Base-by-base conservation (phyloP, 2,113 vertebrate genomes). In the Raphicerus campestris region DNA sequence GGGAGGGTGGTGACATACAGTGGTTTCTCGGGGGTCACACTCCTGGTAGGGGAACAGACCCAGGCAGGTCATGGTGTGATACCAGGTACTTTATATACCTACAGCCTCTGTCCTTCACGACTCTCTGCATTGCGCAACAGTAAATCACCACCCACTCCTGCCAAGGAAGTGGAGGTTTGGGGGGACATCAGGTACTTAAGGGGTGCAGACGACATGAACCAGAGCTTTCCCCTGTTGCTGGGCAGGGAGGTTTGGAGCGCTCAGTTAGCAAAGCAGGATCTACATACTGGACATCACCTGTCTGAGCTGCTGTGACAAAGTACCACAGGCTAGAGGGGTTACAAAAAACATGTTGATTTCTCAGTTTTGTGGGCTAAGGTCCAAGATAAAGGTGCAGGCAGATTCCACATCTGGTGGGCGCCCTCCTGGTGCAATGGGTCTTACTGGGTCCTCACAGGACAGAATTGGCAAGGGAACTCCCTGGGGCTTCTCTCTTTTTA, bases 281-380 rank as follows among this genome's bases (percentile, higher is more conserved):
- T 82, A 39, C 70, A 17, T 47, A 58, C 17, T 49, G 89, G 60
- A 77, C 53, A 13, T 58, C 17, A 39, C 14, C 42, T 30, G 77
- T 32, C 10, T 0, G 2, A 53, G 60, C 58, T 42, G 73, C 19
- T 81, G 0, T 10, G 66, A 91, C 60, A 80, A 84, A 51, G 70
- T 20, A 28, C 26, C 51, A 42, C 4, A 73, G 28, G 47, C 55
- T 28, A 6, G 55, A 70, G n/a, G 28, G 53, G 24, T 63, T 61
- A 77, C 8, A 55, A 77, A 94, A 47, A 90, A 60, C 24, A 94
- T 14, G 49, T 32, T 81, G 26, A 66, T 56, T 81, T 55, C 83
- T 78, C 39, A 51, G 45, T 75, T 89, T 42, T 42, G 78, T 78
- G 49, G 20, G 53, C n/a, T 84, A 7, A 83, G 89, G 53, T 75